Percentiles rank a stretch among this genome's conserved stretches.
These are phyloP conservation scores for Mus musculus DNA, from an alignment of 2,113 vertebrate species.

Conservation along the genomic window DNA sequence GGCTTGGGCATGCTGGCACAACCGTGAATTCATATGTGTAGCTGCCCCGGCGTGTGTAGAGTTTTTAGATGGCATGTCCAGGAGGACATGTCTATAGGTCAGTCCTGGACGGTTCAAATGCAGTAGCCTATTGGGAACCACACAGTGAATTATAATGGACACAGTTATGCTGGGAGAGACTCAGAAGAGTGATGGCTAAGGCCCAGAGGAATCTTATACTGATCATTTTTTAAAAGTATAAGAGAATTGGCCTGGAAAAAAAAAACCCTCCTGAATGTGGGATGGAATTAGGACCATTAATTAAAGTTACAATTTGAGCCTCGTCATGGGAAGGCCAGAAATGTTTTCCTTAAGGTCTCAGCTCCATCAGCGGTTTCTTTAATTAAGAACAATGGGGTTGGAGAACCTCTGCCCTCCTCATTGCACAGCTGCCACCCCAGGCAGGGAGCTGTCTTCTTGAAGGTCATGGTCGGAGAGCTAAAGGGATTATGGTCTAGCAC, in stretches of 20 bases:
- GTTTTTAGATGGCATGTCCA: neutral
- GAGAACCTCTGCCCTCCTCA: neutral
- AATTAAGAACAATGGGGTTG: slow-evolving; percentile 45
- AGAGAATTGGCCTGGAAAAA: neutral
- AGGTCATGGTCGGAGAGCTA: neutral
- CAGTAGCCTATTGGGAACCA: neutral
- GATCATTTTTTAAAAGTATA: slow-evolving; percentile 45
- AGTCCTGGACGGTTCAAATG: neutral
- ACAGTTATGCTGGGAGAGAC: neutral
- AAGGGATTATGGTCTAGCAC: neutral
- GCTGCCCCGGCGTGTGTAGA: neutral
- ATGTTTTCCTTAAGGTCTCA: slow-evolving; percentile 28
- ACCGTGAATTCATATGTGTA: neutral
- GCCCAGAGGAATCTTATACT: neutral
- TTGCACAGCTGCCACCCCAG: fast-evolving
- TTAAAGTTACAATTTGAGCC: slow-evolving; percentile 25
- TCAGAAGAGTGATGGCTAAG: neutral
- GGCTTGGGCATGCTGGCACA: neutral
- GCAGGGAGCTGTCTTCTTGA: neutral
- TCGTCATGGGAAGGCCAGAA: slow-evolving; percentile 27
- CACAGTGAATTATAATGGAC: neutral
- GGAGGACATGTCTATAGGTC: neutral
- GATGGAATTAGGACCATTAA: slow-evolving; percentile 27
- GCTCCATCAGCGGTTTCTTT: slow-evolving; percentile 8
- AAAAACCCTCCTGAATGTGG: neutral